phyloP scores from a whole-genome alignment of 2,797 vertebrate genomes.

The Phoebastria nigripes region DNA sequence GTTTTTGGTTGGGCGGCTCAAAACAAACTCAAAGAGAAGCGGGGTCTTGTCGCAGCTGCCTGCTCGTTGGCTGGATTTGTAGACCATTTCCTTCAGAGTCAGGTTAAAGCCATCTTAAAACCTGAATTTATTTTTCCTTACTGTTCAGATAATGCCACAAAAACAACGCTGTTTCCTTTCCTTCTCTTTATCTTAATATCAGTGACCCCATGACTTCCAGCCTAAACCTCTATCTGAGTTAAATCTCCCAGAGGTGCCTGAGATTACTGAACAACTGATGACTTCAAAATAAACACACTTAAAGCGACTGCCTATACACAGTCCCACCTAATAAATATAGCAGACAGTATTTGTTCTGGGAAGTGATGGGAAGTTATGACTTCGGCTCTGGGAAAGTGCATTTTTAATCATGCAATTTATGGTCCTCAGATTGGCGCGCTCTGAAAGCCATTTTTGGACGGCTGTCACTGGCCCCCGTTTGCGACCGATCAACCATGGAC shows the following conservation, averaged over 20 bases:
- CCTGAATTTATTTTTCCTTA: constrained; percentile 41
- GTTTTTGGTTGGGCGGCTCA: background rate
- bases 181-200: constrained; percentile 37
- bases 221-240: constrained; percentile 53
- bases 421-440: background rate
- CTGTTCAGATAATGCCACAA: constrained; percentile 46
- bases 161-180: background rate
- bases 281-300: constrained; percentile 67
- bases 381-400: constrained; percentile 26
- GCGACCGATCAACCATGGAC: background rate
- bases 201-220: background rate
- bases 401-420: constrained; percentile 46
- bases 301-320: constrained; percentile 32
- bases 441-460: background rate
- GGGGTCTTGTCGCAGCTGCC: accelerated
- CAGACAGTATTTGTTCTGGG: constrained; percentile 55
- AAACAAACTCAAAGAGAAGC: background rate
- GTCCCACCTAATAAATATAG: constrained; percentile 66
- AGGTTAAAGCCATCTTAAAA: constrained; percentile 49
- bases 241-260: constrained; percentile 58
- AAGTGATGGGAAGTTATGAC: constrained; percentile 54
- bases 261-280: constrained; percentile 49
- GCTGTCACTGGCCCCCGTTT: background rate
- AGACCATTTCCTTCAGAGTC: constrained; percentile 18
- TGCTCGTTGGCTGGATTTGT: constrained; percentile 14